These are phyloP conservation scores for Xestia xanthographa DNA, from an alignment of 2,888 invertebrate genomes.

Conservation along the genomic window DNA sequence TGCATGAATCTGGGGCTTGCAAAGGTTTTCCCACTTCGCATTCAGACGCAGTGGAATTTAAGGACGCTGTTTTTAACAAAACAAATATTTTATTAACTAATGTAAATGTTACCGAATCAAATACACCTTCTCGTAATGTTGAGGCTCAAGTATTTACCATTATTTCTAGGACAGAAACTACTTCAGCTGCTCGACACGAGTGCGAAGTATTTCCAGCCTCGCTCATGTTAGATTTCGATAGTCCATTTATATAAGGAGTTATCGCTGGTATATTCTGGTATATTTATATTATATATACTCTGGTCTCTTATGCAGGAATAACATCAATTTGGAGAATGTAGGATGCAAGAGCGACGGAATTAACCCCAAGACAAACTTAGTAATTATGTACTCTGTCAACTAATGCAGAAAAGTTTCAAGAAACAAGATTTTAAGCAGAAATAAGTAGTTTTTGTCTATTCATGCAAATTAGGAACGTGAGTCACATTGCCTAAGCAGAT, in stretches of 20 bases:
- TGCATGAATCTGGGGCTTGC: slow-evolving; percentile 32
- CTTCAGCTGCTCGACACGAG: background rate
- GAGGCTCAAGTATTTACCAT: background rate
- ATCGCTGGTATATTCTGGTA: no score
- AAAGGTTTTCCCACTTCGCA: slow-evolving; percentile 21
- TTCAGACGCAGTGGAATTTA: background rate
- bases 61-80: background rate
- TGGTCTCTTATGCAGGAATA: background rate
- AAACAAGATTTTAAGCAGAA: background rate
- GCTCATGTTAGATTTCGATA: background rate
- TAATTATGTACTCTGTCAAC: background rate
- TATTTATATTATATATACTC: no score
- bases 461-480: background rate
- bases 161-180: background rate
- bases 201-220: background rate
- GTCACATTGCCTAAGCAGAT: background rate
- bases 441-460: background rate
- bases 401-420: background rate
- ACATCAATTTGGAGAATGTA: background rate
- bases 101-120: background rate
- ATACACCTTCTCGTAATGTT: background rate
- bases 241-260: background rate
- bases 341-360: background rate
- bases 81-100: background rate
- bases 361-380: background rate